Evolutionary conservation across 1,140 invertebrate species (phyloP), one percentile per base, ranked within the genome.

Genomic region (Drosophila arizonae): DNA sequence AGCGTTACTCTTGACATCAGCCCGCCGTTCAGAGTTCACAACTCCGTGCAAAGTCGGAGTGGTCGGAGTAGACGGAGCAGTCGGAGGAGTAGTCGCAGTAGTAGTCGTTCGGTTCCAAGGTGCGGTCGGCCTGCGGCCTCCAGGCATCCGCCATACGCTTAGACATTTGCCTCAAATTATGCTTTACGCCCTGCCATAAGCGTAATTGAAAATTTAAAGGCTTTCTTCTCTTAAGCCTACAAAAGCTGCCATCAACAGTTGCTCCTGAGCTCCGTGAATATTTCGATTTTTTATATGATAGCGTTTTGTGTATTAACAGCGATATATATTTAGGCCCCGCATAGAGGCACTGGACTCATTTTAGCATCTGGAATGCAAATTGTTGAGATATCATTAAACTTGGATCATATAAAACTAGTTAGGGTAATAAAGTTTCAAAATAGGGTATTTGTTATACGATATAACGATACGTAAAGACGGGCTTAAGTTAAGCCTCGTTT

Each of bases 101-200:
- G 10, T 13, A 39, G 36, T 8, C 9, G 3, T 39, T 11, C 36
- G 10, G 33, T 39, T 11, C 28, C 26, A 26, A 6, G 28, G 15
- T 41, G 52, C 54, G 9, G 24, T 50, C 45, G 30, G 36, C 46
- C 26, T 57, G 10, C 30, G 2, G 21, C 55, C 26, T 57, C 36
- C 24, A 15, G 41, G 24, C 21, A 15, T 26, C 10, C 28, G 21
- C 60, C 5, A 11, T 48, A 68, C 71, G 68, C 54, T 77, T 56
- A 66, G 68, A 73, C 79, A 71, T 79, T 80, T 71, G 70, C 72
- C 77, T 76, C 88, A 84, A 89, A 88, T 88, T 88, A 88, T 75
- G 85, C 80, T 82, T 88, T 87, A 82, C 87, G 84, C 84, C 84
- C 84, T 81, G 85, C 84, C 85, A 88, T 75, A 76, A 76, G 72